Evolutionary conservation across 2,797 vertebrate species (phyloP).

Genomic region (Melanogrammus aeglefinus): DNA sequence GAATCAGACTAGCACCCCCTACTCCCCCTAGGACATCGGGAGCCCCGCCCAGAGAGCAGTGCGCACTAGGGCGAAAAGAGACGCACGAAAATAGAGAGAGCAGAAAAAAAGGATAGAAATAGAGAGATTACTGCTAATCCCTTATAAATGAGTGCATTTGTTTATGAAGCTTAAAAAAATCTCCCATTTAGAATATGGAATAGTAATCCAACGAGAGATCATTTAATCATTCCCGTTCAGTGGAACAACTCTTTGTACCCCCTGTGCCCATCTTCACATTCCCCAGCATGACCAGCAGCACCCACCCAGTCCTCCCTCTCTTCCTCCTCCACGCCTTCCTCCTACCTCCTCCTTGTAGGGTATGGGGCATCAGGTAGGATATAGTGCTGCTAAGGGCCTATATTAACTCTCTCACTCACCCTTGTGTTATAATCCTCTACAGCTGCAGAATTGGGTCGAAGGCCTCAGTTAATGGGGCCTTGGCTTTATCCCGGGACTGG

Average conservation of each 20-base stretch:
- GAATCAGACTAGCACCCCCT: background rate
- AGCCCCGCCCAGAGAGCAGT: slow-evolving; percentile 6
- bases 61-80: slow-evolving; percentile 18
- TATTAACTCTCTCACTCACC: slow-evolving; percentile 65
- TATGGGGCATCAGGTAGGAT: slow-evolving; percentile 48
- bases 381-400: slow-evolving; percentile 50
- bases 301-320: slow-evolving; percentile 5
- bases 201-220: slow-evolving; percentile 74
- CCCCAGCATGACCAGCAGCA: slow-evolving; percentile 58
- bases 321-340: slow-evolving; percentile 3
- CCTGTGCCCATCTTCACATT: slow-evolving; percentile 45
- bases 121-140: slow-evolving; percentile 81
- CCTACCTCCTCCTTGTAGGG: slow-evolving; percentile 20
- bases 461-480: slow-evolving; percentile 59
- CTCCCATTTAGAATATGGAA: slow-evolving; percentile 84
- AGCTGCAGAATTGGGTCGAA: slow-evolving; percentile 57
- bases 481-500: slow-evolving; percentile 58
- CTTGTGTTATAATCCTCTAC: slow-evolving; percentile 64
- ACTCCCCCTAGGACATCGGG: background rate
- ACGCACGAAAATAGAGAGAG: slow-evolving; percentile 35
- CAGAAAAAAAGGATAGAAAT: slow-evolving; percentile 60
- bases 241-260: slow-evolving; percentile 37
- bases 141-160: slow-evolving; percentile 80
- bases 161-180: slow-evolving; percentile 78
- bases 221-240: slow-evolving; percentile 73